Percentiles rank a stretch among this genome's conserved stretches.
Evolutionary conservation across 2,888 invertebrate genomes (phyloP).

Genomic region (Tetragonula carbonaria): DNA sequence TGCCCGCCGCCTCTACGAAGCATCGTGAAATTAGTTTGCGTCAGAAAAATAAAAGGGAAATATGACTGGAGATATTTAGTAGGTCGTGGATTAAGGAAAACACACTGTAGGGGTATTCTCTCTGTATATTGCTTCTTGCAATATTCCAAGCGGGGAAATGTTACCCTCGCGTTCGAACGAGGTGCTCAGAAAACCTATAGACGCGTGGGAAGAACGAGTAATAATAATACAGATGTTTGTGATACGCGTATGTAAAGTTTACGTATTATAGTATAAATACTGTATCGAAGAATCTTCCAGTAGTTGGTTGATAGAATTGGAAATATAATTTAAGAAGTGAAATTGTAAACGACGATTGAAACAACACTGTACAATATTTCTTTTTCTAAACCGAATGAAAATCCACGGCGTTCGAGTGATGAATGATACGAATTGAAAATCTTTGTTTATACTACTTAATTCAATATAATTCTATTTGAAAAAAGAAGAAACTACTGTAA

Average conservation of each 20-base stretch:
- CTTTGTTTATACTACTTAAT: no score
- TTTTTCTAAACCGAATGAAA: no score
- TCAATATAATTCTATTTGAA: background rate
- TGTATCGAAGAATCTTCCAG: no score
- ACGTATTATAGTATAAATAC: no score
- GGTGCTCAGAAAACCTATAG: background rate
- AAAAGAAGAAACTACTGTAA: background rate
- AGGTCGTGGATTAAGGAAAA: constrained; percentile 27
- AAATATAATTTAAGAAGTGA: background rate
- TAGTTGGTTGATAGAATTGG: background rate
- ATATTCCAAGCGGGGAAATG: background rate
- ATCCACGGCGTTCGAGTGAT: no score
- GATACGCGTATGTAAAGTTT: background rate
- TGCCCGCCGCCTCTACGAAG: constrained; percentile 18
- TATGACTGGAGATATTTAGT: constrained; percentile 14
- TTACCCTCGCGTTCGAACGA: background rate
- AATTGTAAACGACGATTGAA: no score
- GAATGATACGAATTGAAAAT: no score
- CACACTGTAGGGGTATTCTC: background rate
- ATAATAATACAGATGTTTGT: background rate
- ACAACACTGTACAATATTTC: no score
- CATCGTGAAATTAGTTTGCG: constrained; percentile 41
- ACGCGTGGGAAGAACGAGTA: background rate
- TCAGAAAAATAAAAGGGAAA: constrained; percentile 31
- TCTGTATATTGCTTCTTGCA: background rate